phyloP scores from a whole-genome alignment of 2,113 vertebrate species.

The Gallinago media region DNA sequence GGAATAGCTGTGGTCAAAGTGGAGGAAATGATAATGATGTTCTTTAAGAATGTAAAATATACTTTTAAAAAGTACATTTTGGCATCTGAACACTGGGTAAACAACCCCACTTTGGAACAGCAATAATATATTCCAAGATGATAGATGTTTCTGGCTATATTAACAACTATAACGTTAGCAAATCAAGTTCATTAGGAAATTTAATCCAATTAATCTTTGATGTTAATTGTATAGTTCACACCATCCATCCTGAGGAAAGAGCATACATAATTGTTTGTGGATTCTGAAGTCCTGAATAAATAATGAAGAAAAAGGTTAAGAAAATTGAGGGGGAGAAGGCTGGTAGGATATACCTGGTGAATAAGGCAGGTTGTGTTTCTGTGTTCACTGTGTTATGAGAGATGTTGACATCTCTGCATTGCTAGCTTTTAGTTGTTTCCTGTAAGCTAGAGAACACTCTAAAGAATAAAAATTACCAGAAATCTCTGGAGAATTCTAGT shows the following conservation, averaged over 20 bases:
- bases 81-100: too few species aligned
- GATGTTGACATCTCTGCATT: not conserved
- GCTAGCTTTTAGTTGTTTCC: not conserved
- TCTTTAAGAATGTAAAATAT: too few species aligned
- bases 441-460: not conserved
- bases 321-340: not conserved
- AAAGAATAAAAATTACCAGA: not conserved
- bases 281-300: not conserved
- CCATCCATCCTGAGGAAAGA: not conserved
- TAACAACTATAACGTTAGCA: not conserved
- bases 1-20: not conserved
- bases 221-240: not conserved
- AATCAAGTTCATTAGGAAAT: not conserved
- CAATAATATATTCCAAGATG: not conserved
- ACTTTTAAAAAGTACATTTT: too few species aligned
- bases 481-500: not conserved
- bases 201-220: not conserved
- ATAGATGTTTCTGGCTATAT: not conserved
- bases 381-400: not conserved
- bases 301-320: not conserved
- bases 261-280: not conserved
- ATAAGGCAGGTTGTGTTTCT: not conserved
- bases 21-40: not conserved
- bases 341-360: not conserved
- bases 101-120: too few species aligned